A percentile compares a stretch with the other conserved stretches of the same genome.
phyloP scores from a whole-genome alignment of 2,797 vertebrate genomes.

The Typhlichthys subterraneus region DNA sequence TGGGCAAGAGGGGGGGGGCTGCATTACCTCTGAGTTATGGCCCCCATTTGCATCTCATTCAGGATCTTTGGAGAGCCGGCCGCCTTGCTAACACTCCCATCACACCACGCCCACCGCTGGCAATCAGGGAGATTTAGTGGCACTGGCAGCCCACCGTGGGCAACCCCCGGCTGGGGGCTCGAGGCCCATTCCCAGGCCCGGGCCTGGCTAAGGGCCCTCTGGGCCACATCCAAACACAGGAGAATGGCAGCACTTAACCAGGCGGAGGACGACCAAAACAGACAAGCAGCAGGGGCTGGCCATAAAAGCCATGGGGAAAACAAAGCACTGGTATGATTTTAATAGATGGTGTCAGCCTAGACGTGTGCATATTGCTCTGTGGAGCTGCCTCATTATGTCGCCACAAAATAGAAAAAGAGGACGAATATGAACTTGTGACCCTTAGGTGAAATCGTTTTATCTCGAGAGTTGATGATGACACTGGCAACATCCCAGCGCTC shows the following conservation, averaged over 20 bases:
- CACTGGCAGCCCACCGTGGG: constrained; percentile 68
- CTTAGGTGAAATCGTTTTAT: constrained; percentile 61
- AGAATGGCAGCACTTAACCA: constrained; percentile 78
- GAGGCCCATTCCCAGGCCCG: constrained; percentile 74
- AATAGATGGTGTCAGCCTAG: constrained; percentile 58
- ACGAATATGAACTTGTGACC: constrained; percentile 74
- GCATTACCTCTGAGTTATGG: constrained; percentile 96
- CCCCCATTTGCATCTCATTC: constrained; percentile 96
- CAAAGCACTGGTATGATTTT: constrained; percentile 68
- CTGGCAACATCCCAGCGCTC: constrained; percentile 47
- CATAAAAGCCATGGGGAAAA: constrained; percentile 70
- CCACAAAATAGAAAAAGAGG: constrained; percentile 35
- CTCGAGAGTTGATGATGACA: constrained; percentile 59
- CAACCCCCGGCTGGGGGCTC: constrained; percentile 65
- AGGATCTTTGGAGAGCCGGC: constrained; percentile 88
- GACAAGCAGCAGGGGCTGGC: constrained; percentile 64
- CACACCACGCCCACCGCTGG: constrained; percentile 66
- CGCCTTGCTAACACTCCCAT: constrained; percentile 81
- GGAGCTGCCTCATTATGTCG: constrained; percentile 68
- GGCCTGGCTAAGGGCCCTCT: constrained; percentile 80
- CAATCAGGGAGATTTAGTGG: constrained; percentile 87
- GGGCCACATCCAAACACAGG: constrained; percentile 78
- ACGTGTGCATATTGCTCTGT: constrained; percentile 63
- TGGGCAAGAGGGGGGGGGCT: constrained; percentile 80
- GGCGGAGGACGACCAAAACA: constrained; percentile 68